phyloP scores from a whole-genome alignment of 2,113 vertebrate genomes.

The Paratilapia polleni region DNA sequence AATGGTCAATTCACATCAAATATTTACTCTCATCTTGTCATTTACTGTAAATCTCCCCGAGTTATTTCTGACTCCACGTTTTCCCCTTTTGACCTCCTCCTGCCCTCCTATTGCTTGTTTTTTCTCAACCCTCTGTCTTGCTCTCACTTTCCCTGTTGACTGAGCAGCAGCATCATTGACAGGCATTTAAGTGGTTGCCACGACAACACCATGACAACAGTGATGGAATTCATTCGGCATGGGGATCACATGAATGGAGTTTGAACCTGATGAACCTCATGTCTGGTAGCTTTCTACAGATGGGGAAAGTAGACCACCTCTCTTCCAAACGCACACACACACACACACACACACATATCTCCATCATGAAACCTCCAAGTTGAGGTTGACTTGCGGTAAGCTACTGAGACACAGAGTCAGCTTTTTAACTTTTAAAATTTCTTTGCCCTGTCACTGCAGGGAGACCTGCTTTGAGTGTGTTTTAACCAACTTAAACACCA shows the following conservation, averaged over 20 bases:
- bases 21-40: conserved; percentile 41
- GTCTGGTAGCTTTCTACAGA: conserved; percentile 7
- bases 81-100: conserved; percentile 17
- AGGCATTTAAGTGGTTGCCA: conserved; percentile 62
- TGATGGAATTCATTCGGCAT: conserved; percentile 59
- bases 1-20: conserved; percentile 47
- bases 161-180: conserved; percentile 55
- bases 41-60: conserved; percentile 23
- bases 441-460: neutral
- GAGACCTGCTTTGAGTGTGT: neutral
- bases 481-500: neutral
- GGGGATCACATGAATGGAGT: conserved; percentile 55
- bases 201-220: conserved; percentile 69
- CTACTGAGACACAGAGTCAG: neutral
- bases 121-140: neutral
- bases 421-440: neutral
- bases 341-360: neutral
- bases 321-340: neutral
- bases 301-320: neutral
- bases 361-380: neutral
- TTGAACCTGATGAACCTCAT: conserved; percentile 46
- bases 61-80: conserved; percentile 21
- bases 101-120: conserved; percentile 19
- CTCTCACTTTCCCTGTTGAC: conserved; percentile 49
- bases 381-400: neutral